Evolutionary conservation across 2,113 vertebrate genomes (phyloP).

Genomic region (Accipiter cooperii): DNA sequence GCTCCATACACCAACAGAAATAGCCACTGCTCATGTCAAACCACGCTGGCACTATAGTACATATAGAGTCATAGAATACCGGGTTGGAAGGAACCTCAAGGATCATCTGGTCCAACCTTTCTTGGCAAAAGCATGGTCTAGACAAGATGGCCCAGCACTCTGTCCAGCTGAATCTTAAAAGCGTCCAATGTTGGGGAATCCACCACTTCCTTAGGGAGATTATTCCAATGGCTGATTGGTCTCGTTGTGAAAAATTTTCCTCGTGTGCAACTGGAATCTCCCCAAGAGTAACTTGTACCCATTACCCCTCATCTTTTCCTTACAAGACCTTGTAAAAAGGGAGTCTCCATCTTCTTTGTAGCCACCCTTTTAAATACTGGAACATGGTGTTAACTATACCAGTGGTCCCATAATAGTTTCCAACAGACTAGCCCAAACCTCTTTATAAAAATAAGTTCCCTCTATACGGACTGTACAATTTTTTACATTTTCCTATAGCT

Average conservation of each 20-base stretch:
- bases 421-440: neutral
- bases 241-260: neutral
- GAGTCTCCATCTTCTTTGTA: neutral
- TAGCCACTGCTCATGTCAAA: neutral
- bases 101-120: neutral
- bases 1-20: neutral
- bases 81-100: neutral
- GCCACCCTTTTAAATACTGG: neutral
- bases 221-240: neutral
- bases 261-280: neutral
- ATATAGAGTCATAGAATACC: neutral
- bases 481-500: neutral
- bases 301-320: neutral
- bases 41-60: neutral
- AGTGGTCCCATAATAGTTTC: neutral
- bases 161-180: neutral
- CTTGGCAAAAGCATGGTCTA: neutral
- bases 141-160: neutral
- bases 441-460: neutral
- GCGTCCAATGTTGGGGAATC: neutral
- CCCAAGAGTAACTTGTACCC: neutral
- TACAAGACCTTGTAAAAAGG: neutral
- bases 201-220: neutral
- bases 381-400: neutral
- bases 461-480: neutral